A percentile compares a stretch with the other conserved stretches of the same genome.
phyloP scores from a whole-genome alignment of 2,888 invertebrate species.

The Ditula angustiorana region DNA sequence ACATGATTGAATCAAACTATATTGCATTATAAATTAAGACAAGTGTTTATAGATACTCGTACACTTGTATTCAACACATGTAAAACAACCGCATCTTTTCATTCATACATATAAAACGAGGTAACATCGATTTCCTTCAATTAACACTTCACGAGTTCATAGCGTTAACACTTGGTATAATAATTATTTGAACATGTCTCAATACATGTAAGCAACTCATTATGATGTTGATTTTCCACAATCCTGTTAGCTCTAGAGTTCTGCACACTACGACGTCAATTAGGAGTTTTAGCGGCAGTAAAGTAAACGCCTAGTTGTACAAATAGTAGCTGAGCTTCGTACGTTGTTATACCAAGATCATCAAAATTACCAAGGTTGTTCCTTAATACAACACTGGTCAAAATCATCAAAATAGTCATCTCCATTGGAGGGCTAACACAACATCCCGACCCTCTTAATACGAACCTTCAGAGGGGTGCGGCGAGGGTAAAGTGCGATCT shows the following conservation, averaged over 20 bases:
- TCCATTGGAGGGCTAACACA: constrained; percentile 69
- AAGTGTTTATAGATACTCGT: no score
- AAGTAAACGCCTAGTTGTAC: not conserved
- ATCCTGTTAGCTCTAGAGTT: not conserved
- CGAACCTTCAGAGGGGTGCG: constrained; percentile 67
- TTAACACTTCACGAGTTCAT: no score
- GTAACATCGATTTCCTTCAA: no score
- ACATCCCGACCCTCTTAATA: constrained; percentile 78
- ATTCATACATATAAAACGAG: no score
- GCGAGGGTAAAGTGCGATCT: constrained; percentile 76
- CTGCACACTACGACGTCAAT: not conserved
- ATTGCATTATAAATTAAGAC: no score
- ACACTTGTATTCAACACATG: no score
- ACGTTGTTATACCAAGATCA: constrained; percentile 1
- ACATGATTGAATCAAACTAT: not conserved
- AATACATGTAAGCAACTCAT: not conserved
- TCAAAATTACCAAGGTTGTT: constrained; percentile 24
- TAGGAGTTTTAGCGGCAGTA: not conserved
- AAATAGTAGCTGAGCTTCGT: not conserved
- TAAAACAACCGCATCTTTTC: no score
- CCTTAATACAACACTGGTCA: constrained; percentile 35
- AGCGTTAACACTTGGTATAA: no score
- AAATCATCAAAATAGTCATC: constrained; percentile 66
- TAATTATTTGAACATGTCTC: no score
- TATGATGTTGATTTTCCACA: not conserved